Conservation (phyloP, 2,113 vertebrate species). For the Nycticryphes semicollaris region DNA sequence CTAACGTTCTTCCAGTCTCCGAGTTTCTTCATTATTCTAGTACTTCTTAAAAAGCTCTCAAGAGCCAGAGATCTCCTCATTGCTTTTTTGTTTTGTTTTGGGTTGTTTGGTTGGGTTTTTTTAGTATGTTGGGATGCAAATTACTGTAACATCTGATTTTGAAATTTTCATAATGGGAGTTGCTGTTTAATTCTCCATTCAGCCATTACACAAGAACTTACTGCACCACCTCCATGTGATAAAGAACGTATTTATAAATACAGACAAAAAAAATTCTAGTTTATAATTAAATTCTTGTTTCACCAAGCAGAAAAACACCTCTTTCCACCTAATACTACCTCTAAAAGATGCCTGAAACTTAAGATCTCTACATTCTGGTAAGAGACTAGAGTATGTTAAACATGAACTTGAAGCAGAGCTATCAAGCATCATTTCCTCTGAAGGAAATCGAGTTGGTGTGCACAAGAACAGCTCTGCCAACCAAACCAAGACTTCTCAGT, state of each 20-base stretch:
- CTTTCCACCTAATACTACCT: neutral
- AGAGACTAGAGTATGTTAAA: neutral
- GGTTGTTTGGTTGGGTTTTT: neutral
- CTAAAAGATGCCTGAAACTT: neutral
- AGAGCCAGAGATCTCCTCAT: neutral
- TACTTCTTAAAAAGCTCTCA: neutral
- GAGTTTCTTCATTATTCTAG: neutral
- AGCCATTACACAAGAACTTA: neutral
- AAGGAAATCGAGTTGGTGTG: neutral
- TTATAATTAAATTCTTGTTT: neutral
- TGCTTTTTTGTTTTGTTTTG: neutral
- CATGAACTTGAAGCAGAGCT: neutral
- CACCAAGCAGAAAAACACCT: neutral
- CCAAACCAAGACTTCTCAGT: neutral
- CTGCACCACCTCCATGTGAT: neutral
- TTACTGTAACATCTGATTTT: neutral
- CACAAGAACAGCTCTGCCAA: neutral
- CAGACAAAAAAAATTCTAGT: neutral
- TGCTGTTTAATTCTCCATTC: neutral
- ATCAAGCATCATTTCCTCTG: neutral
- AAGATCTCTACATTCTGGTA: neutral
- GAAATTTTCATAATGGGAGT: neutral
- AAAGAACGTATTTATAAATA: neutral
- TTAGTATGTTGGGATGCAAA: neutral
- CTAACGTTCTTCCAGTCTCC: neutral